A percentile compares a stretch with the other conserved stretches of the same genome.
These are phyloP conservation scores for Lysiphlebus fabarum DNA, from an alignment of 1,140 invertebrate species.

Conservation along the genomic window DNA sequence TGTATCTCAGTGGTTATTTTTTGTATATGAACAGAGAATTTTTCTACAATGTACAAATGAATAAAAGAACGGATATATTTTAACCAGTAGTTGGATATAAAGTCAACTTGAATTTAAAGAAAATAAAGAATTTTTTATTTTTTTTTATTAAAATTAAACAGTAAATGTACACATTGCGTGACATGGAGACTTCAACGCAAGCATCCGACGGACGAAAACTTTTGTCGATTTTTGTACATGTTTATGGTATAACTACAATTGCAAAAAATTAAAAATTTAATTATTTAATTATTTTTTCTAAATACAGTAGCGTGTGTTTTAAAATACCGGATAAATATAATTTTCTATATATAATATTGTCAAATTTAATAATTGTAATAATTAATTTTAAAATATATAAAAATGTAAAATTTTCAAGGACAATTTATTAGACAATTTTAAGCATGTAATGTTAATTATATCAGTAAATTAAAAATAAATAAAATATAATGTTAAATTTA, in stretches of 20 bases:
- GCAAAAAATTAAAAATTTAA: too few species aligned
- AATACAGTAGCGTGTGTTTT: conserved; percentile 2
- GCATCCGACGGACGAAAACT: conserved; percentile 40
- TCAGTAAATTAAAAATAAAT: conserved; percentile 1
- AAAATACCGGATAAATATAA: conserved; percentile 2
- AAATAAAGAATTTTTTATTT: too few species aligned
- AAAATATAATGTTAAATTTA: too few species aligned
- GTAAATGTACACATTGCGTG: conserved; percentile 11
- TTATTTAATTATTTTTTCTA: not conserved
- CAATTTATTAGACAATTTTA: conserved; percentile 8
- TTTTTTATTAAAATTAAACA: too few species aligned
- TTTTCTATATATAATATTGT: conserved; percentile 8
- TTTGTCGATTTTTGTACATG: too few species aligned
- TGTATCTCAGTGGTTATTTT: too few species aligned
- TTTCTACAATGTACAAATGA: not conserved
- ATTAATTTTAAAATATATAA: too few species aligned
- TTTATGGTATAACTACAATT: too few species aligned
- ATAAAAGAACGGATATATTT: not conserved
- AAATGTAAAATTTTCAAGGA: not conserved
- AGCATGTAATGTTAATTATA: not conserved
- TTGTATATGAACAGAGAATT: too few species aligned
- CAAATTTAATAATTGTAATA: not conserved
- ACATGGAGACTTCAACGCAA: conserved; percentile 45
- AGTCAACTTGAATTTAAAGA: too few species aligned
- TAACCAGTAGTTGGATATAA: too few species aligned